These are phyloP conservation scores for Pyrrhosoma nymphula DNA, from an alignment of 2,888 invertebrate genomes.

Conservation along the genomic window DNA sequence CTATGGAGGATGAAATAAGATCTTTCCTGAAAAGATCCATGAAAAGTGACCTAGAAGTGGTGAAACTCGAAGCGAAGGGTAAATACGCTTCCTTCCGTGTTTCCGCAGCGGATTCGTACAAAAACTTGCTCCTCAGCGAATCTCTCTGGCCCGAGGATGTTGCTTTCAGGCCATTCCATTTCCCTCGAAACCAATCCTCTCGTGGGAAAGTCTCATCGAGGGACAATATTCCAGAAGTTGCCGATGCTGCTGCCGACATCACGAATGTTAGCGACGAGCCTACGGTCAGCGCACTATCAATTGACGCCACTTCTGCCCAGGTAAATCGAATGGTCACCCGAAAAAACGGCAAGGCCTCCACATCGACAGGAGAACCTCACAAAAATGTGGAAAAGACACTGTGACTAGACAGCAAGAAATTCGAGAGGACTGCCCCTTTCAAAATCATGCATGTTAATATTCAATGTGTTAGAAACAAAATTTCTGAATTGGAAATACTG, in stretches of 20 bases:
- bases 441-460: too few species aligned
- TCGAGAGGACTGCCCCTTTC: too few species aligned
- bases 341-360: too few species aligned
- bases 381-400: too few species aligned
- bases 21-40: neutral
- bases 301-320: too few species aligned
- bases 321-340: neutral
- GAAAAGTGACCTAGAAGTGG: neutral
- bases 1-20: constrained; percentile 22
- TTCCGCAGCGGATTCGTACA: neutral
- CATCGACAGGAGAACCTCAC: too few species aligned
- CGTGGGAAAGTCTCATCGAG: neutral
- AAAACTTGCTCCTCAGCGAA: neutral
- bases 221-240: neutral
- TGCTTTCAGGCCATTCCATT: neutral
- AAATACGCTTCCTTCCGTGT: neutral
- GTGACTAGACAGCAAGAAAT: too few species aligned
- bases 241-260: neutral
- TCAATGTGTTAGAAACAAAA: too few species aligned
- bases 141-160: neutral
- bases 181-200: neutral
- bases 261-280: too few species aligned
- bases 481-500: too few species aligned
- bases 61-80: constrained; percentile 13
- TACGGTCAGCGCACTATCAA: neutral